Conservation (phyloP, 2,113 vertebrate species). For the Ornithorhynchus anatinus region DNA sequence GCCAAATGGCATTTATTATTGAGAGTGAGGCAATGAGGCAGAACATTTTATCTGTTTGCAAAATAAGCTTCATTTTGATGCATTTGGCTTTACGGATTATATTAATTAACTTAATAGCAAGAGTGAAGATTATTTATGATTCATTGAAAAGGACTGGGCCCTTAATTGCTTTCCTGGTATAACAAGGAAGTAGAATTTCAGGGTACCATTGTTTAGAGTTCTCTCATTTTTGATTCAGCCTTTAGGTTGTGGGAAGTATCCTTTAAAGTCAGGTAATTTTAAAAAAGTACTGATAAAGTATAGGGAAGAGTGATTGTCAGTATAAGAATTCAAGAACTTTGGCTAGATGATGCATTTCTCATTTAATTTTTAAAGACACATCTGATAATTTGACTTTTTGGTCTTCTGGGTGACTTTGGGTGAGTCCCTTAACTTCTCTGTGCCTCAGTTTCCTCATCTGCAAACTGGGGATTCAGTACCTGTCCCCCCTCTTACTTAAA, state of each 20-base stretch:
- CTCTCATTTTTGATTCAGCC: slow-evolving; percentile 1
- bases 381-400: no score
- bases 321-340: no score
- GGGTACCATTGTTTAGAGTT: slow-evolving; percentile 31
- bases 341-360: no score
- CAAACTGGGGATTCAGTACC: no score
- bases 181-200: slow-evolving; percentile 61
- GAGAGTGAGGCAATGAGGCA: slow-evolving; percentile 58
- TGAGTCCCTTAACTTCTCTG: no score
- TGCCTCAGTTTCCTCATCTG: no score
- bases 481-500: no score
- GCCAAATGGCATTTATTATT: slow-evolving; percentile 63
- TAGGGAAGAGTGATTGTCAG: no score
- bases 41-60: slow-evolving; percentile 68
- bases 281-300: no score
- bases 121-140: slow-evolving; percentile 72
- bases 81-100: slow-evolving; percentile 68
- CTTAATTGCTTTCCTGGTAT: slow-evolving; percentile 67
- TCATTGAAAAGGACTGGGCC: slow-evolving; percentile 66
- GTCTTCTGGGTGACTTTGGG: no score
- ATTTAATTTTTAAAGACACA: no score
- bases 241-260: slow-evolving; percentile 26
- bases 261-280: slow-evolving; percentile 36
- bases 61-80: slow-evolving; percentile 71
- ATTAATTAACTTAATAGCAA: slow-evolving; percentile 74